phyloP scores from a whole-genome alignment of 2,113 vertebrate genomes.

The Percina caprodes region DNA sequence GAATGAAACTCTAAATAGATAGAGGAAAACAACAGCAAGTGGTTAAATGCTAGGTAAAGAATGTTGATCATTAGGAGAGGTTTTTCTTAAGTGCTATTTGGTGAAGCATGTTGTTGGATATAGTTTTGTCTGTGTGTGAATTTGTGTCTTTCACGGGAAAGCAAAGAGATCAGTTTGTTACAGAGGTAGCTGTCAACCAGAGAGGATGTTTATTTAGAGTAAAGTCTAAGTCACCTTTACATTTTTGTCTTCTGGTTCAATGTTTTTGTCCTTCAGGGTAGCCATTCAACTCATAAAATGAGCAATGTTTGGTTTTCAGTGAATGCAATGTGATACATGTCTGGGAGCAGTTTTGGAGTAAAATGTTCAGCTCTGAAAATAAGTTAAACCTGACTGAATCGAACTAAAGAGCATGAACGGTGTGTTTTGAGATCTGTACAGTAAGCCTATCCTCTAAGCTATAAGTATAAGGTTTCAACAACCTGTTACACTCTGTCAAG shows the following conservation, averaged over 20 bases:
- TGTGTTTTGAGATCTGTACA: slow-evolving; percentile 55
- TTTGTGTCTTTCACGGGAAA: slow-evolving; percentile 48
- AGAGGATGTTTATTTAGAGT: slow-evolving; percentile 16
- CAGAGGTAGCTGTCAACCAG: slow-evolving; percentile 24
- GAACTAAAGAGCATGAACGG: slow-evolving; percentile 14
- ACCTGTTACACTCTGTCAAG: slow-evolving; percentile 73
- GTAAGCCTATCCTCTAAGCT: slow-evolving; percentile 65
- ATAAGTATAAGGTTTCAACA: slow-evolving; percentile 53
- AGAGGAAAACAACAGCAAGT: slow-evolving; percentile 31
- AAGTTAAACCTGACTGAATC: slow-evolving; percentile 20
- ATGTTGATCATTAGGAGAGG: background rate
- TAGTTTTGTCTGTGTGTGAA: slow-evolving; percentile 59
- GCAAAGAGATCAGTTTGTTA: background rate
- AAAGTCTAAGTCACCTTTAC: slow-evolving; percentile 27
- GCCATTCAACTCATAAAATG: slow-evolving; percentile 33
- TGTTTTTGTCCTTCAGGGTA: slow-evolving; percentile 39
- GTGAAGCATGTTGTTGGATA: slow-evolving; percentile 61
- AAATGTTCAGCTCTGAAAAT: slow-evolving; percentile 5
- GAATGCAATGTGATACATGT: slow-evolving; percentile 32
- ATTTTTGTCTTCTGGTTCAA: slow-evolving; percentile 34
- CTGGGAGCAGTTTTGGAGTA: background rate
- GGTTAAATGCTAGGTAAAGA: background rate
- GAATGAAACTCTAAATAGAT: slow-evolving; percentile 24
- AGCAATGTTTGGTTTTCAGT: slow-evolving; percentile 26
- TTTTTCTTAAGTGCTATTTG: slow-evolving; percentile 50